These are phyloP conservation scores for Nothocercus julius DNA, from an alignment of 2,113 vertebrate species.

Conservation along the genomic window DNA sequence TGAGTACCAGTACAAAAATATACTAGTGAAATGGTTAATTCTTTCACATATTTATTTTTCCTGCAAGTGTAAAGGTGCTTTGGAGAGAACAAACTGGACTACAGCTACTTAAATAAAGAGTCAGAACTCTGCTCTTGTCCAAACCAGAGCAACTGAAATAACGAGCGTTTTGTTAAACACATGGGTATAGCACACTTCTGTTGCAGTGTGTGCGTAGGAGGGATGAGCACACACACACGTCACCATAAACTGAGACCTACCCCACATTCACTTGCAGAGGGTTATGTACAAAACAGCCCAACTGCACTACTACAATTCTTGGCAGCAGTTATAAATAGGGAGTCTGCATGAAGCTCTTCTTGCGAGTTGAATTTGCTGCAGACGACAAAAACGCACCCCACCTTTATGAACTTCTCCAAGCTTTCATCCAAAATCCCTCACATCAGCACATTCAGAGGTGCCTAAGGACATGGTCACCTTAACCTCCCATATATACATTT, in stretches of 20 bases:
- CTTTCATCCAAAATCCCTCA: neutral
- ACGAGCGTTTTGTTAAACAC: rapidly evolving
- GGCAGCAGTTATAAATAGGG: neutral
- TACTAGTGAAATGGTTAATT: neutral
- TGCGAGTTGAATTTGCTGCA: neutral
- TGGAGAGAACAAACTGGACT: neutral
- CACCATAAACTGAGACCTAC: neutral
- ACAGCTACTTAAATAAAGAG: neutral
- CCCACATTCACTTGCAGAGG: neutral
- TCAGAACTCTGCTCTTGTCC: neutral
- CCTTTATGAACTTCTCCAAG: neutral
- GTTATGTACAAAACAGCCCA: neutral
- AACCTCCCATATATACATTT: neutral
- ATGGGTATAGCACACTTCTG: rapidly evolving
- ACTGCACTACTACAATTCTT: neutral
- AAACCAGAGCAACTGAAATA: neutral
- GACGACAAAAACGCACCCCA: neutral
- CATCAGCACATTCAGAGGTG: neutral
- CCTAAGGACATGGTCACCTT: neutral
- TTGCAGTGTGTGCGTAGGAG: rapidly evolving
- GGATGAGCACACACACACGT: neutral
- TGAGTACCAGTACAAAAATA: neutral
- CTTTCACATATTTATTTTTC: neutral
- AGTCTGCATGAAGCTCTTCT: neutral
- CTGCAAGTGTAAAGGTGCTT: neutral